These are phyloP conservation scores for Antrozous pallidus DNA, from an alignment of 2,797 vertebrate genomes.

Conservation along the genomic window DNA sequence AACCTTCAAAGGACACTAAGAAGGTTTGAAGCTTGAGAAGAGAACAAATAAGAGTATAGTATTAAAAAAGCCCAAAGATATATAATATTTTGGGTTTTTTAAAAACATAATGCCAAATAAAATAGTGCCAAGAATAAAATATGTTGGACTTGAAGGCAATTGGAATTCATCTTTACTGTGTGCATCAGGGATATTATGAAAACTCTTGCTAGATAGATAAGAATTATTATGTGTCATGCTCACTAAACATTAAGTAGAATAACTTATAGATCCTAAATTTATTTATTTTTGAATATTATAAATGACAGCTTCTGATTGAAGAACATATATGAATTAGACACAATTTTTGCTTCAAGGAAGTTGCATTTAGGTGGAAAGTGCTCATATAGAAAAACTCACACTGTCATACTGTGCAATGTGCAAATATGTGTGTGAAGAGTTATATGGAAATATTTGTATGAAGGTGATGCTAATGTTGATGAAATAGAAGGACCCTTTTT, in stretches of 20 bases:
- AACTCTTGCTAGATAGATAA: background rate
- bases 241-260: background rate
- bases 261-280: background rate
- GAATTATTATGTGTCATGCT: background rate
- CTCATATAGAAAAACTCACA: background rate
- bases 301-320: background rate
- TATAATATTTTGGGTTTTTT: background rate
- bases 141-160: background rate
- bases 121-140: background rate
- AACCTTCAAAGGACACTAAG: background rate
- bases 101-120: background rate
- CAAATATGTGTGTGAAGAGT: background rate
- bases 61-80: background rate
- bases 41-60: background rate
- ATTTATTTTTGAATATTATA: background rate
- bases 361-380: background rate
- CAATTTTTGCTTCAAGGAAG: background rate
- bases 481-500: background rate
- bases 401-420: background rate
- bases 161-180: background rate
- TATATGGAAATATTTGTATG: background rate
- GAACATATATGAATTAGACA: background rate
- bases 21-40: background rate
- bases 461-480: background rate
- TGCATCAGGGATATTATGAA: background rate